phyloP scores from a whole-genome alignment of 2,888 invertebrate genomes.

The Amblyteles armatorius region DNA sequence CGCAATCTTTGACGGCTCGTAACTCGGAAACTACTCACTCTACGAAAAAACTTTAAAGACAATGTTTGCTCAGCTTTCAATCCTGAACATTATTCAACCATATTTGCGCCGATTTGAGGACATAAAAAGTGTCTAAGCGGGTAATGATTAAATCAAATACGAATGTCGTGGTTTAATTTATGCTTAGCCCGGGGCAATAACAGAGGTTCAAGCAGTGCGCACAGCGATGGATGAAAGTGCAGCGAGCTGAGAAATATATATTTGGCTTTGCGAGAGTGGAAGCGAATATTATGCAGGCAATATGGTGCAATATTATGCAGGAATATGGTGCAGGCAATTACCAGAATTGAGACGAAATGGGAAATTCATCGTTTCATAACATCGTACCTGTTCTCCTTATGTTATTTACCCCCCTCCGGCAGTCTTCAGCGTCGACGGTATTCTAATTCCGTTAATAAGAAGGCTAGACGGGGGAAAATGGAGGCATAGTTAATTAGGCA shows the following conservation, averaged over 20 bases:
- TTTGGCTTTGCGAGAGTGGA: constrained; percentile 23
- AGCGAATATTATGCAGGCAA: background rate
- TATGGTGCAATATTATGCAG: no score
- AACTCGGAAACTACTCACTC: background rate
- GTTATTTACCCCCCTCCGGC: no score
- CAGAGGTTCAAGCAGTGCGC: background rate
- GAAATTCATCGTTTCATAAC: constrained; percentile 23
- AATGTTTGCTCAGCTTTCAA: background rate
- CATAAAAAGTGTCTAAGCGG: no score
- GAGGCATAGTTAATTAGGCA: constrained; percentile 36
- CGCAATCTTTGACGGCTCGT: background rate
- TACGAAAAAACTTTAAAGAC: background rate
- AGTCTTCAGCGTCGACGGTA: background rate
- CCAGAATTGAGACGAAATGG: background rate
- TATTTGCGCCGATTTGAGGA: background rate
- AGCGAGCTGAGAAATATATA: constrained; percentile 22
- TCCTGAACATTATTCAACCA: background rate
- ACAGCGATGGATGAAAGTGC: background rate
- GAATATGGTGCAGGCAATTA: background rate
- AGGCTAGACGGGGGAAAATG: constrained; percentile 8
- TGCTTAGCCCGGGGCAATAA: background rate
- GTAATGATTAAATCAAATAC: background rate
- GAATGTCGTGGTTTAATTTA: background rate
- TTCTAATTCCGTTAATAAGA: constrained; percentile 52
- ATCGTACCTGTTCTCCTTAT: background rate